phyloP scores from a whole-genome alignment of 2,888 invertebrate species.

The Serrognathus titanus region DNA sequence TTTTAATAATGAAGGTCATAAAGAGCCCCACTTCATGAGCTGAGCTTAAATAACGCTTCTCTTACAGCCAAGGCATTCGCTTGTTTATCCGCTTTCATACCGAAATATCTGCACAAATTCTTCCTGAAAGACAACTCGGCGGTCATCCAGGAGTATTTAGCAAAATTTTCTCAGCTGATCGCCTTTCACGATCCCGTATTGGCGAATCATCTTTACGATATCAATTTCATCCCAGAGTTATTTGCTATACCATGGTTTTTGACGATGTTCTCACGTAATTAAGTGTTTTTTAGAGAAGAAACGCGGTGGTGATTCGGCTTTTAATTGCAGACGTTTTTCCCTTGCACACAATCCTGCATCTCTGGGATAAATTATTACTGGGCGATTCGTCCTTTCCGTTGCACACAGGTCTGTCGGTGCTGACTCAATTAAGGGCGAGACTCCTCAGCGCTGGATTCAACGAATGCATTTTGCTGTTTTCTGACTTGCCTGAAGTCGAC shows the following conservation, averaged over 20 bases:
- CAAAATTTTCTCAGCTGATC: slow-evolving; percentile 94
- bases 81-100: slow-evolving; percentile 92
- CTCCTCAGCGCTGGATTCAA: slow-evolving; percentile 91
- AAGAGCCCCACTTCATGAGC: no score
- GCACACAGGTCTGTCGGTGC: slow-evolving; percentile 89
- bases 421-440: slow-evolving; percentile 81
- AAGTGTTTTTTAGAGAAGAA: neutral
- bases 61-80: slow-evolving; percentile 87
- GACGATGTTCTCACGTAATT: slow-evolving; percentile 97
- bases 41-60: slow-evolving; percentile 1
- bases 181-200: slow-evolving; percentile 93
- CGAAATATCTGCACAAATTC: slow-evolving; percentile 94
- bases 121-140: slow-evolving; percentile 96
- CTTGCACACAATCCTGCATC: slow-evolving; percentile 92
- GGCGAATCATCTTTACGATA: slow-evolving; percentile 85
- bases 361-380: slow-evolving; percentile 95
- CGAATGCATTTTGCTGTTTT: slow-evolving; percentile 96
- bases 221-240: slow-evolving; percentile 93
- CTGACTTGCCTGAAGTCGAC: slow-evolving; percentile 97
- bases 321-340: slow-evolving; percentile 87
- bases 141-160: slow-evolving; percentile 95
- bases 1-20: slow-evolving; percentile 89
- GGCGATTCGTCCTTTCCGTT: slow-evolving; percentile 92
- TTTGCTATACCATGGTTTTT: slow-evolving; percentile 99
- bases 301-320: neutral